Base-by-base conservation (phyloP, 92 coral and sea anemone species). In the Muricea muricata region DNA sequence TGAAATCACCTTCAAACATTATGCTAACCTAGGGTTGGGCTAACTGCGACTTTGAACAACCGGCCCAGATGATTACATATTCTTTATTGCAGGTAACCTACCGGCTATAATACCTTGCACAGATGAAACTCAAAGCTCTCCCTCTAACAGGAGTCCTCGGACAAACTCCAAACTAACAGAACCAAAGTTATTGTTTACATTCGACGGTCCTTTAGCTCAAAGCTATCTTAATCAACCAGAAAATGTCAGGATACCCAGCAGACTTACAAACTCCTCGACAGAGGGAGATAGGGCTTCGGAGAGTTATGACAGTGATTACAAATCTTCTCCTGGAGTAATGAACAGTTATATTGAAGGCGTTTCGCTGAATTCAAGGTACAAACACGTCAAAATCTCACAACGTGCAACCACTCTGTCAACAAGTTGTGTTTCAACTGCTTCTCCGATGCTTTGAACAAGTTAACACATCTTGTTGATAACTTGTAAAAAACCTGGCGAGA, bases 301-400 rank as follows among this genome's bases (percentile, higher is more conserved):
- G 20, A 10, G 78, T 7, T 23, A 46, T 23, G 80, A 74, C 23
- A 45, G 80, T 45, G 80, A 74, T 74, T 74, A 23, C 9, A 74
- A 35, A 47, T 74, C 39, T 24, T 74, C 80, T 1, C 63, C 91
- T 14, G 72, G 66, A 30, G 89, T 71, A 75, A 85, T 87, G 65
- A 91, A 83, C 26, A 85, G 89, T 83, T 95, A 91, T 86, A 93
- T 95, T 52, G 95, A 91, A 48, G 98, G 98, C 20, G 98, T 95
- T 45, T 88, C 94, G 3, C 76, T 95, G 78, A 97, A 91, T 67
- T 94, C 91, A 57, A 89, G 89, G 98, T 95, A 80, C n/a, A n/a
- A n/a, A n/a, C n/a, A n/a, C n/a, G n/a, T n/a, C n/a, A n/a, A n/a
- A n/a, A n/a, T n/a, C n/a, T n/a, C n/a, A n/a, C n/a, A n/a, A n/a